Evolutionary conservation across 2,888 invertebrate species (phyloP).

Genomic region (Augochlorella aurata): DNA sequence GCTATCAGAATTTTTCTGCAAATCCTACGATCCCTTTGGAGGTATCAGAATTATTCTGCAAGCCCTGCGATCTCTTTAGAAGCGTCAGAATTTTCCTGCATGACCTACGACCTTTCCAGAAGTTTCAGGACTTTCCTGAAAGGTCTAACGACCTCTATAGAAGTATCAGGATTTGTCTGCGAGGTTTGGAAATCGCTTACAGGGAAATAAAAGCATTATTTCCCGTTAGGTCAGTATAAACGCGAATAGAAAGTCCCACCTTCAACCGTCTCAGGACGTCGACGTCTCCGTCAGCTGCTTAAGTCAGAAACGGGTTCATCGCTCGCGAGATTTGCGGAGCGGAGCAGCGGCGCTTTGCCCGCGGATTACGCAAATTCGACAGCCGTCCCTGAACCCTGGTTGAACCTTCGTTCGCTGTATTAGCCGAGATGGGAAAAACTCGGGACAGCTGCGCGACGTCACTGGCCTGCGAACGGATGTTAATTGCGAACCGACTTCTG

Average conservation of each 20-base stretch:
- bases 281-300: conserved; percentile 20
- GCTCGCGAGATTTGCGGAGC: conserved; percentile 43
- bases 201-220: no score
- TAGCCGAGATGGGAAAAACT: not conserved
- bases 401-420: conserved; percentile 11
- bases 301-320: conserved; percentile 48
- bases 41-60: no score
- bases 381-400: conserved; percentile 17
- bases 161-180: not conserved
- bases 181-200: no score
- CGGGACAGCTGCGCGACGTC: conserved; percentile 1
- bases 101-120: not conserved
- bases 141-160: not conserved
- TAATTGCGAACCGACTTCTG: not conserved
- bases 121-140: not conserved
- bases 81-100: not conserved
- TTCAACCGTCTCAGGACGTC: not conserved
- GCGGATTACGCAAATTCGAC: conserved; percentile 54
- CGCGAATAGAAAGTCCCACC: no score
- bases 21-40: no score
- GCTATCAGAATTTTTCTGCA: no score
- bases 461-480: not conserved
- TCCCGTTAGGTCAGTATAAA: no score
- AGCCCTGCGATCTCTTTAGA: not conserved
- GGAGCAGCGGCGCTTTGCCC: conserved; percentile 33